Base-by-base conservation (phyloP, 1,140 invertebrate genomes). In the Heliconius melpomene region DNA sequence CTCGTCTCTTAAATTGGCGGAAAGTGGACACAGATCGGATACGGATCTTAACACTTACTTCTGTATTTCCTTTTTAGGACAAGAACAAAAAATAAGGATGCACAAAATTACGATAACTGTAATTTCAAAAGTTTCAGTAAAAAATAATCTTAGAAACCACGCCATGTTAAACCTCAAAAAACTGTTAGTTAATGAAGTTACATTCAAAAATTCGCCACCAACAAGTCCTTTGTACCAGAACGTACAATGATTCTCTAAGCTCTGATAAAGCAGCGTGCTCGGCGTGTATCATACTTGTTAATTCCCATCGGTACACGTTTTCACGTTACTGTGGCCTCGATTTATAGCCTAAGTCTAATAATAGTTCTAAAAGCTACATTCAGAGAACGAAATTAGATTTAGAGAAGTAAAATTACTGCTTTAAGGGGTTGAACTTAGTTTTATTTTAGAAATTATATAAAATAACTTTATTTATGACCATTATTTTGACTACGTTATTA, bases 361-460 rank as follows among this genome's bases (percentile, higher is more conserved):
- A 66, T 66, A 66, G 60, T 66, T 66, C 23, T 66, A 26, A 66
- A 66, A 66, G 60, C 26, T 66, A 26, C 60, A 66, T 66, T 66
- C 9, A 16, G 6, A 9, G 9, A 66, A 13, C 60, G 23, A 26
- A 26, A 66, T 66, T 29, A 29, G 23, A 23, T 66, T 29, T 66
- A 13, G 60, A 23, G 13, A 29, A 66, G 60, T 66, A 16, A 66
- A 23, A 66, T 26, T 13, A 7, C 23, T 16, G 60, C 57, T 60
- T 26, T 66, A 29, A 60, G 7, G n/a, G 54, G 20, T 11, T 23
- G 1, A 60, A 60, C 2, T 23, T 60, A 60, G 54, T 60, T 60
- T 60, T 60, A 3, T n/a, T 46, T 46, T 46, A 16, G 40, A 46
- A 46, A 16, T 16, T 46, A 46, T 16, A 0, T 46, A 46, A 46